phyloP scores from a whole-genome alignment of 2,888 invertebrate genomes.

The Coelinius sp. region DNA sequence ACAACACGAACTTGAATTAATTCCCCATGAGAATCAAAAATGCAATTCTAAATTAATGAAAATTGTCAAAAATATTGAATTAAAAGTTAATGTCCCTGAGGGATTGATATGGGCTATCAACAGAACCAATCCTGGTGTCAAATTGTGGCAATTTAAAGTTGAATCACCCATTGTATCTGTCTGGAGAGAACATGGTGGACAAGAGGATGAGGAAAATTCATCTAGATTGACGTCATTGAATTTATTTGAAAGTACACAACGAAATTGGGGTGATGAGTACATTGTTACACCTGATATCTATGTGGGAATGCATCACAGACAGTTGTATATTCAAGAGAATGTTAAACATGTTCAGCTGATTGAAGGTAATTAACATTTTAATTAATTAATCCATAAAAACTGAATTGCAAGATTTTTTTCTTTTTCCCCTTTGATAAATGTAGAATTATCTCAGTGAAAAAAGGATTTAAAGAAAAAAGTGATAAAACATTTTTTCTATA shows the following conservation, averaged over 20 bases:
- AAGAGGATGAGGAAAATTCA: slow-evolving; percentile 62
- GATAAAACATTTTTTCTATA: no score
- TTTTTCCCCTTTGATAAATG: no score
- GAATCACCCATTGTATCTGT: slow-evolving; percentile 88
- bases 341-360: slow-evolving; percentile 24
- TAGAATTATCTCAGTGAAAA: no score
- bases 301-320: slow-evolving; percentile 86
- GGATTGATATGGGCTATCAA: slow-evolving; percentile 80
- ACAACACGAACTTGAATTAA: slow-evolving; percentile 83
- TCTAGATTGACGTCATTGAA: slow-evolving; percentile 78
- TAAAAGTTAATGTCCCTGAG: slow-evolving; percentile 80
- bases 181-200: slow-evolving; percentile 81
- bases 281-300: slow-evolving; percentile 80
- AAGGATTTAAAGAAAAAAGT: no score
- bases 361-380: no score
- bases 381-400: no score
- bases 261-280: slow-evolving; percentile 70
- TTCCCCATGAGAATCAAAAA: slow-evolving; percentile 69
- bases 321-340: slow-evolving; percentile 74
- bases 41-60: slow-evolving; percentile 67
- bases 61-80: slow-evolving; percentile 69
- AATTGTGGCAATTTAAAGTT: slow-evolving; percentile 86
- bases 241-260: slow-evolving; percentile 78
- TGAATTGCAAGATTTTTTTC: no score
- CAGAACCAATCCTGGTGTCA: slow-evolving; percentile 73